Base-by-base conservation (phyloP, 2,797 vertebrate species). In the Leptodactylus fallax region DNA sequence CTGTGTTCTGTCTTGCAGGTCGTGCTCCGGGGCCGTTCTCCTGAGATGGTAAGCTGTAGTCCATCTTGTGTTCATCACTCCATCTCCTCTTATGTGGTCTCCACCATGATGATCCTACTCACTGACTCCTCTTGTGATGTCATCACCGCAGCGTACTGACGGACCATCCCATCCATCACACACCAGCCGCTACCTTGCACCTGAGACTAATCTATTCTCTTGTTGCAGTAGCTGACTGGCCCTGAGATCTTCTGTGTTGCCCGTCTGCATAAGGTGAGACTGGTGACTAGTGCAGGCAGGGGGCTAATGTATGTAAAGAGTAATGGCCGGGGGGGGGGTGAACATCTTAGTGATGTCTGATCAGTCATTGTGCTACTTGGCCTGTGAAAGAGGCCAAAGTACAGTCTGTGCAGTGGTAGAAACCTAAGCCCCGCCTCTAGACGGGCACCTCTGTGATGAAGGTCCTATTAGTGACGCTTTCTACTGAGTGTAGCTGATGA, bases 131-230 rank as follows among this genome's bases (percentile, higher is more conserved):
- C 12, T 1, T 58, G 82, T 88, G 87, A 88, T 88, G 87, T 58
- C 12, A 79, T 27, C 11, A 56, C 81, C 87, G 87, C 87, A 88
- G 87, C 87, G 87, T 85, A 84, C 87, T 88, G 87, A 88, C 6
- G 12, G 71, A 58, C 49, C 79, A 10, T 1, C 10, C 19, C 27
- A 2, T 19, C 51, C 17, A 5, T 9, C 6, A 19, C 7, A 4
- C 10, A 3, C 2, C 8, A 6, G n/a, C n/a, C 1, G 58, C 16
- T 13, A 5, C 27, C 14, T 3, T 23, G 9, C 7, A 21, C 23
- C n/a, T 1, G 76, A 16, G 3, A 3, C 11, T 78, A 53, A 79
- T 13, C 85, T 45, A 16, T 83, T 47, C 53, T 72, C 49, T 72
- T 83, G 49, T 72, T 71, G 3, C 17, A 45, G 3, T 5, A 45